phyloP scores from a whole-genome alignment of 2,888 invertebrate species.

The Cephus spinipes region DNA sequence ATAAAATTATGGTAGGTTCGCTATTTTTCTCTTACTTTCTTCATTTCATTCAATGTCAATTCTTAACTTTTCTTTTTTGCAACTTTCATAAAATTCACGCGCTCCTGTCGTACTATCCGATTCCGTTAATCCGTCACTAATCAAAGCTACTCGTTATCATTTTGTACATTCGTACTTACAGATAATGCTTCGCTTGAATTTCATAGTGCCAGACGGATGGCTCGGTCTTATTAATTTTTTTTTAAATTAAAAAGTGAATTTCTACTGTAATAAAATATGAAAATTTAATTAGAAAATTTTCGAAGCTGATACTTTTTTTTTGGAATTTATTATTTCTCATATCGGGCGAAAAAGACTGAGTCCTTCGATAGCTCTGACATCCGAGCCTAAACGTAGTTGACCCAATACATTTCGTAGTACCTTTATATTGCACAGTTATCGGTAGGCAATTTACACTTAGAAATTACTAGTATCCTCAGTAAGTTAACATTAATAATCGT shows the following conservation, averaged over 20 bases:
- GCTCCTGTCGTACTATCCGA: background rate
- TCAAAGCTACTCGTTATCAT: background rate
- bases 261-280: background rate
- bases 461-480: background rate
- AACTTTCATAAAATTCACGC: background rate
- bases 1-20: background rate
- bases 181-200: conserved; percentile 18
- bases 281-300: background rate
- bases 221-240: background rate
- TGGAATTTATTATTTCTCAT: background rate
- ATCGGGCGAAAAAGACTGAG: background rate
- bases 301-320: background rate
- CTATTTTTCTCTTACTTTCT: background rate
- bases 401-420: background rate
- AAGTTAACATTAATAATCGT: background rate
- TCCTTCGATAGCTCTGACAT: background rate
- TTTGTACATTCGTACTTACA: conserved; percentile 12
- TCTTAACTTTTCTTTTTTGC: too few species aligned
- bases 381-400: background rate
- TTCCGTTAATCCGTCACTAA: background rate
- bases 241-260: background rate
- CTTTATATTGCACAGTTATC: background rate
- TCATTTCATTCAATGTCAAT: background rate
- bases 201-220: background rate
- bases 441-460: background rate